Conservation (phyloP, 2,888 invertebrate genomes). For the Neoitamus cyanurus region DNA sequence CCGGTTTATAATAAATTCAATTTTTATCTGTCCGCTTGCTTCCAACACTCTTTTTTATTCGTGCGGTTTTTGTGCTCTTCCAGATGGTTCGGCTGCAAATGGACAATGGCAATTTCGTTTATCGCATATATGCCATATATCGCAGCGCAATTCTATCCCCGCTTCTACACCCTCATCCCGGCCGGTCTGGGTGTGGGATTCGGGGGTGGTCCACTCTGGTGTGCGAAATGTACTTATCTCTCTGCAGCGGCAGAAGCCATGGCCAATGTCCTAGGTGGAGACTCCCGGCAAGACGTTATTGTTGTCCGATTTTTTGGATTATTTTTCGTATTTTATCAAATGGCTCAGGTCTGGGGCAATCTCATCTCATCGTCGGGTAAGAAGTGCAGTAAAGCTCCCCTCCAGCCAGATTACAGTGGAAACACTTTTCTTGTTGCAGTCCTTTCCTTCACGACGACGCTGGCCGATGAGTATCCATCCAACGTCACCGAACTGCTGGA, state of each 20-base stretch:
- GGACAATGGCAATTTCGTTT: constrained; percentile 87
- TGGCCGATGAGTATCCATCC: constrained; percentile 44
- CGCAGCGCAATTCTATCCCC: constrained; percentile 88
- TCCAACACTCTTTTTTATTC: neutral
- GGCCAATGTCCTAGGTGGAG: constrained; percentile 74
- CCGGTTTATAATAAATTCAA: constrained; percentile 13
- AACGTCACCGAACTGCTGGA: neutral
- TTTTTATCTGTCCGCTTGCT: neutral
- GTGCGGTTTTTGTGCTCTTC: constrained; percentile 47
- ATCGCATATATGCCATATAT: constrained; percentile 93
- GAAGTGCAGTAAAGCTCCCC: constrained; percentile 13
- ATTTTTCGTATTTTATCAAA: constrained; percentile 96
- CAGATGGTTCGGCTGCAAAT: constrained; percentile 91
- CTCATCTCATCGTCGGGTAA: constrained; percentile 85
- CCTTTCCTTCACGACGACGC: constrained; percentile 56
- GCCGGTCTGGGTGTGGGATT: constrained; percentile 85
- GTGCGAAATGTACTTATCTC: constrained; percentile 93
- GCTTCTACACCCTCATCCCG: constrained; percentile 84
- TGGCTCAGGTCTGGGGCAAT: constrained; percentile 96
- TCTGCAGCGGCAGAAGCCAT: constrained; percentile 86
- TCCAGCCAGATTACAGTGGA: too few relatives aligned
- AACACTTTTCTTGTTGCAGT: constrained; percentile 58
- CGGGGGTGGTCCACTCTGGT: constrained; percentile 94
- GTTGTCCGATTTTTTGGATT: constrained; percentile 93
- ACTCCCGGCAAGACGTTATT: constrained; percentile 76